These are phyloP conservation scores for Chaenogobius annularis DNA, from an alignment of 2,113 vertebrate species.

Conservation along the genomic window DNA sequence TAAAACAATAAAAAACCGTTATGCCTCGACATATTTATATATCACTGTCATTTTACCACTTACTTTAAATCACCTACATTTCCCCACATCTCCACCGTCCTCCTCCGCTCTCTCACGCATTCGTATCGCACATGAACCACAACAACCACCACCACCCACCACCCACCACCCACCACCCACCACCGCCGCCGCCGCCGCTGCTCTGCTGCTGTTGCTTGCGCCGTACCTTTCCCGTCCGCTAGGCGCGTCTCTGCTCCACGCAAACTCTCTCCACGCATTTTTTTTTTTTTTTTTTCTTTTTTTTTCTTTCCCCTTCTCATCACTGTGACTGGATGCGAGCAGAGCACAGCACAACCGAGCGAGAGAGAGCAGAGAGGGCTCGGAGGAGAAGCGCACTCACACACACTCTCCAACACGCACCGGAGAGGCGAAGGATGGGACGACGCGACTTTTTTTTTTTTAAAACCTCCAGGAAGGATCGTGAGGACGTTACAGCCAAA, in stretches of 20 bases:
- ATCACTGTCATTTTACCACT: too few relatives aligned
- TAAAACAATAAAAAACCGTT: too few relatives aligned
- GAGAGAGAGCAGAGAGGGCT: background rate
- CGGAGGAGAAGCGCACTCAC: conserved; percentile 1
- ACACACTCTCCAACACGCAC: background rate
- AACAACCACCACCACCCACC: too few relatives aligned
- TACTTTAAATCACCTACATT: too few relatives aligned
- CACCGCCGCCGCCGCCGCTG: background rate
- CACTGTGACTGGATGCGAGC: too few relatives aligned
- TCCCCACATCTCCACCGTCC: too few relatives aligned
- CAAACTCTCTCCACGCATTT: background rate
- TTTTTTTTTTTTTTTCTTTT: background rate
- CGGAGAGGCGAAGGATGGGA: background rate
- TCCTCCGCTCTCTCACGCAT: too few relatives aligned
- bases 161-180: background rate
- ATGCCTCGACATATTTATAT: too few relatives aligned
- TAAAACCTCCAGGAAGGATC: background rate
- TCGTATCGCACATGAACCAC: too few relatives aligned
- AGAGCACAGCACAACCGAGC: background rate
- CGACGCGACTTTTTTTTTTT: too few relatives aligned
- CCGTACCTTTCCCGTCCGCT: conserved; percentile 4
- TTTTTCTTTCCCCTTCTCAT: background rate
- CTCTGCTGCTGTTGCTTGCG: background rate
- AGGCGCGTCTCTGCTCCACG: conserved; percentile 13
- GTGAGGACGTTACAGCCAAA: background rate